A percentile compares a stretch with the other conserved stretches of the same genome.
These are phyloP conservation scores for Catocala nupta DNA, from an alignment of 2,888 invertebrate genomes.

Conservation along the genomic window DNA sequence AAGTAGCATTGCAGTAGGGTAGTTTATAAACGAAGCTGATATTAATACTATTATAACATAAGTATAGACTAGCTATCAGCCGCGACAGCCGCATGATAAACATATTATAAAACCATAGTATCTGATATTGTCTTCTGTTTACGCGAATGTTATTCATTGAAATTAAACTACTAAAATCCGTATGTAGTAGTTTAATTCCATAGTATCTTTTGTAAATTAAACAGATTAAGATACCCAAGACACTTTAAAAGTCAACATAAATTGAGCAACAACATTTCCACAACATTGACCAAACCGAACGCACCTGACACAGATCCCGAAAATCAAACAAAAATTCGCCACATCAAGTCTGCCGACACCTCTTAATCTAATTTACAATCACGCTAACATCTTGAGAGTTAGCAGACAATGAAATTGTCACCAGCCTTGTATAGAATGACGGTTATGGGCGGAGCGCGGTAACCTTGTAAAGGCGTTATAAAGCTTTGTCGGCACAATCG, in stretches of 20 bases:
- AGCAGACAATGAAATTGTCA: constrained; percentile 37
- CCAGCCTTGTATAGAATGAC: constrained; percentile 30
- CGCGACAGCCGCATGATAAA: no score
- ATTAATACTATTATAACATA: no score
- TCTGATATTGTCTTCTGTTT: no score
- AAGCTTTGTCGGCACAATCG: constrained; percentile 58
- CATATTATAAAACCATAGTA: no score
- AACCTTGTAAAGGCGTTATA: constrained; percentile 55
- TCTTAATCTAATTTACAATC: constrained; percentile 69
- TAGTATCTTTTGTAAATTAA: not conserved
- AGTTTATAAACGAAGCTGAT: no score
- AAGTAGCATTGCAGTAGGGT: no score
- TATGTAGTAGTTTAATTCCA: no score
- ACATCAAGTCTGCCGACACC: constrained; percentile 74
- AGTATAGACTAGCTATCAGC: no score
- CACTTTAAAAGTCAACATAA: constrained; percentile 3
- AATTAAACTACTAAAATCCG: no score
- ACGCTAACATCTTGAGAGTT: constrained; percentile 29
- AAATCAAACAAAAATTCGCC: constrained; percentile 84
- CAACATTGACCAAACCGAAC: constrained; percentile 22
- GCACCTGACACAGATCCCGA: constrained; percentile 46
- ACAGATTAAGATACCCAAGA: not conserved
- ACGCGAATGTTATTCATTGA: no score
- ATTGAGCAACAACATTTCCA: constrained; percentile 34
- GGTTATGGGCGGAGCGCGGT: constrained; percentile 65